phyloP scores from a whole-genome alignment of 2,113 vertebrate genomes.

The Butorides virescens region DNA sequence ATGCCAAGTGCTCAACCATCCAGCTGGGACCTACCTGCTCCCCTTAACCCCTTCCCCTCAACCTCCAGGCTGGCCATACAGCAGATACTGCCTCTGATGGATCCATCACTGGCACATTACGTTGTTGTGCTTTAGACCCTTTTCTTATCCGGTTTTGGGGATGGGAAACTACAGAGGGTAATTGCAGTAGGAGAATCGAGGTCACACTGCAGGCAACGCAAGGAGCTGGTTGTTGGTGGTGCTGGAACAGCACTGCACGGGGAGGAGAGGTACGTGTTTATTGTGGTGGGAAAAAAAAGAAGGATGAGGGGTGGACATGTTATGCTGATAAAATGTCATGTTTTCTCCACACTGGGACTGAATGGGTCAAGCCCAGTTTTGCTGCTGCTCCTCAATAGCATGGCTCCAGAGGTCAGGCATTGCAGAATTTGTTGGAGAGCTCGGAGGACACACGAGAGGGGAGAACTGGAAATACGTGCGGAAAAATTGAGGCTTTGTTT shows the following conservation, averaged over 20 bases:
- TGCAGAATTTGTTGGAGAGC: background rate
- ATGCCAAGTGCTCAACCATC: fast-evolving
- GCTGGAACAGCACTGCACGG: background rate
- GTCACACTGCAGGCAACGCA: background rate
- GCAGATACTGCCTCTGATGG: background rate
- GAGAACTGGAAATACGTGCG: background rate
- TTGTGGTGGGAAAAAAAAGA: background rate
- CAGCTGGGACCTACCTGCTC: fast-evolving
- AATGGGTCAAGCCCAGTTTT: background rate
- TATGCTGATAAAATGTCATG: background rate
- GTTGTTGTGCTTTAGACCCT: background rate
- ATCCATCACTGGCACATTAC: background rate
- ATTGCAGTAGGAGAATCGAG: background rate
- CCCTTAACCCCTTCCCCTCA: background rate
- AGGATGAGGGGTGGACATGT: background rate
- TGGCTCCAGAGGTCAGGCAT: background rate
- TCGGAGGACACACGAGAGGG: fast-evolving
- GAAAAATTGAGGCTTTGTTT: constrained; percentile 18
- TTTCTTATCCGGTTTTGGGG: background rate
- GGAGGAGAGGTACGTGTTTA: background rate
- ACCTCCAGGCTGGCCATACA: background rate
- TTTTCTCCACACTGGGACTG: background rate
- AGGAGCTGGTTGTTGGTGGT: too few species aligned
- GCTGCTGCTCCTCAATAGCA: background rate
- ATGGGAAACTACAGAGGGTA: background rate